Conservation (phyloP, 53 echinoderm and acorn worm species). For the Temnopleurus reevesii region DNA sequence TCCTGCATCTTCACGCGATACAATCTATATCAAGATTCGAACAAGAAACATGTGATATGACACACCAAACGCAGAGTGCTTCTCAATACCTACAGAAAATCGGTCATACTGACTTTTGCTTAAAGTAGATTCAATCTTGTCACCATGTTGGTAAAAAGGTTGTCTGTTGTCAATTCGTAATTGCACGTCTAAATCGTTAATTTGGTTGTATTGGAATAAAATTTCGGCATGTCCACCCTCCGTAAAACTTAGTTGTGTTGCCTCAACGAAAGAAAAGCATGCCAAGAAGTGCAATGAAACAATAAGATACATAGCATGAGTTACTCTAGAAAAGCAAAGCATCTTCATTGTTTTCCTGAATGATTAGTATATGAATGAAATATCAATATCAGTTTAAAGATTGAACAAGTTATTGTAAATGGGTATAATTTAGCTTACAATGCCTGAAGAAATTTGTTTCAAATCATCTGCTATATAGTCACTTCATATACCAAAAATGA, state of each 20-base stretch:
- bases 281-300: background rate
- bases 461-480: no score
- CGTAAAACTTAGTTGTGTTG: background rate
- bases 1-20: conserved; percentile 9
- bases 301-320: no score
- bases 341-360: no score
- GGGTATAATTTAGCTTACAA: no score
- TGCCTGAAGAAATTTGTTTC: no score
- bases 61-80: background rate
- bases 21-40: background rate
- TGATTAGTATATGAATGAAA: no score
- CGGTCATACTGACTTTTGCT: background rate
- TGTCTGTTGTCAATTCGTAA: background rate
- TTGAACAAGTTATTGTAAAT: no score
- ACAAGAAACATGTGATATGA: background rate
- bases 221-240: conserved; percentile 20
- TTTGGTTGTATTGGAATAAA: background rate
- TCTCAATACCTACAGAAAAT: background rate
- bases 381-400: no score
- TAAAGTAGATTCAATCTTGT: background rate
- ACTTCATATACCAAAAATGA: no score
- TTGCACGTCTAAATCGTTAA: background rate
- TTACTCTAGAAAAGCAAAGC: no score
- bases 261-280: background rate
- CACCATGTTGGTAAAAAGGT: background rate